Base-by-base conservation (phyloP, 1,140 invertebrate species). In the Brachionus angularis region DNA sequence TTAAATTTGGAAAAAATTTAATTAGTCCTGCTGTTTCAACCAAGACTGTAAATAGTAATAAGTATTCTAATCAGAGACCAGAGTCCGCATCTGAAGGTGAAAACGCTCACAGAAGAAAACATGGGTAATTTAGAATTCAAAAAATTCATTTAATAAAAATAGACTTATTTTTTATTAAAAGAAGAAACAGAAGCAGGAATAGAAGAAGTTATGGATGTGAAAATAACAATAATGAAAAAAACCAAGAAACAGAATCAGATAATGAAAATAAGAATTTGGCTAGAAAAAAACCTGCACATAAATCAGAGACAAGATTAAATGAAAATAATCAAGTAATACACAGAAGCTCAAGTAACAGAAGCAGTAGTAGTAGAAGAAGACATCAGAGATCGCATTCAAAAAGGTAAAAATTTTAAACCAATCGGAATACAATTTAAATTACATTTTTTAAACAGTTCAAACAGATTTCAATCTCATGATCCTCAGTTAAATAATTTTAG, bases 81-180 rank as follows among this genome's bases (percentile, higher is more conserved):
- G 53, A 58, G 39, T 58, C 53, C 1, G 34, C 53, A 25, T 58
- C 53, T 8, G 53, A 58, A 58, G 53, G 53, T 3, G 53, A 58
- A 58, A 39, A 36, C 23, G 53, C 18, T n/a, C 53, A 58, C n/a
- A 58, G 33, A 39, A 16, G 33, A 33, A 58, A 36, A 16, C 5
- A 58, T 58, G 53, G 34, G 53, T 55, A 53, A 16, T 31, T 53
- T 16, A 33, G 14, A 29, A 25, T 23, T 3, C n/a, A n/a, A 29
- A 23, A 39, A 42, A 29, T 39, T 42, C 18, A 27, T 14, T 8
- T 16, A 58, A 16, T 39, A 39, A 23, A 29, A 58, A 36, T 14
- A 1, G n/a, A 1, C n/a, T 25, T 18, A 36, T 36, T 39, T 58
- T 55, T 10, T 5, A 29, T 5, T 58, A 21, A 1, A 42, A 58